Conservation (phyloP, 2,888 invertebrate genomes). For the Himalopsyche kuldschensis region DNA sequence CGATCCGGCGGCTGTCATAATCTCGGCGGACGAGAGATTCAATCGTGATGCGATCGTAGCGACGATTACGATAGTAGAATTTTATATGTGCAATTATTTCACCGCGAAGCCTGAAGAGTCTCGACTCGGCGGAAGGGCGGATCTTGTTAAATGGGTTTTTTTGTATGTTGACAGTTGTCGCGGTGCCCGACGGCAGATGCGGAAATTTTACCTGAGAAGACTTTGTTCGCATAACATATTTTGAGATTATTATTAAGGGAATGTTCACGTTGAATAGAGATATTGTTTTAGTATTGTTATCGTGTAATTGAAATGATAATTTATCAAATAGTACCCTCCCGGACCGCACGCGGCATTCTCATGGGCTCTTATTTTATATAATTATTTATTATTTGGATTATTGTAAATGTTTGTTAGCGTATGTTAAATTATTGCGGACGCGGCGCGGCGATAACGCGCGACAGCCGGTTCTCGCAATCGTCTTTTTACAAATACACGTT, state of each 20-base stretch:
- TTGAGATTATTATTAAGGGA: conserved; percentile 12
- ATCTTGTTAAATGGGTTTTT: neutral
- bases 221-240: conserved; percentile 20
- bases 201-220: neutral
- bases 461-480: neutral
- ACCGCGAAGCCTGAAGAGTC: neutral
- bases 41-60: neutral
- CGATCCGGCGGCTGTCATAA: neutral
- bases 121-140: neutral
- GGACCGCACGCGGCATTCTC: neutral
- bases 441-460: too few relatives aligned
- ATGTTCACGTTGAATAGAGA: conserved; percentile 10
- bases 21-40: neutral
- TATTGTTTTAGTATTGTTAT: neutral
- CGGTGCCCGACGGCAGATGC: neutral
- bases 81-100: neutral
- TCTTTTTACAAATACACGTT: neutral
- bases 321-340: neutral
- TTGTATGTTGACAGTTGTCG: neutral
- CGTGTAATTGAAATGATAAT: neutral
- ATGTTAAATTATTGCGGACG: neutral
- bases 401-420: neutral
- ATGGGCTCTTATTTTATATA: neutral
- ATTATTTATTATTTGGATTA: neutral
- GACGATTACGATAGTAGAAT: neutral